Evolutionary conservation across 2,797 vertebrate genomes (phyloP), one percentile per base, ranked within the genome.

Genomic region (Eupleurogrammus muticus): DNA sequence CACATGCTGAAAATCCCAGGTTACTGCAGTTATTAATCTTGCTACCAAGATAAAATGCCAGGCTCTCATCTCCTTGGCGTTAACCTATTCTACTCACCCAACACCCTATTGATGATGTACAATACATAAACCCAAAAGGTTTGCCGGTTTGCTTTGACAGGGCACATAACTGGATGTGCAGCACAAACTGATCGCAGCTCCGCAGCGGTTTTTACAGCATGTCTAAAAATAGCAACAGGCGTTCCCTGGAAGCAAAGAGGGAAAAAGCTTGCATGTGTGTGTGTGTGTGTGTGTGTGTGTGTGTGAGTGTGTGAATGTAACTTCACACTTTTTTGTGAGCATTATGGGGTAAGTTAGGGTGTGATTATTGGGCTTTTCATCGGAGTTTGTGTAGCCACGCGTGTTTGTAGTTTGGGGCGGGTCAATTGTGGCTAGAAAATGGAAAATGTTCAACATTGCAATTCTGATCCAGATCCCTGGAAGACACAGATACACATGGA

Each of bases 191-290:
- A 61, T 58, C 64, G 49, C 53, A 49, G 52, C 68, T 72, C 14
- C 36, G 3, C 44, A 1, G 34, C 5, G 35, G 23, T 61, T 61
- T 66, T 62, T 4, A 14, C 57, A 5, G 65, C 4, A 4, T 0
- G 0, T 20, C 51, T 72, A 74, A 80, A 83, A 81, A 87, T 86
- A 86, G 81, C 53, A 79, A 50, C 77, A 85, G 84, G 75, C 75
- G 77, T 82, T 83, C 59, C 71, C 73, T 71, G 34, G 17, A 60
- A 55, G 56, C 23, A 38, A 47, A 75, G 42, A 17, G 19, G 10
- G 14, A 9, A 21, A 24, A 32, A 52, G 59, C 20, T 35, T 11
- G 58, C 55, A 62, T 44, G 20, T 44, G 36, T 24, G 55, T 24
- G 20, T 46, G 56, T 44, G 56, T 59, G 40, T 46, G 57, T 59